Evolutionary conservation across 2,797 vertebrate genomes (phyloP), one percentile per base, ranked within the genome.

Genomic region (Brachyalestes nurse): DNA sequence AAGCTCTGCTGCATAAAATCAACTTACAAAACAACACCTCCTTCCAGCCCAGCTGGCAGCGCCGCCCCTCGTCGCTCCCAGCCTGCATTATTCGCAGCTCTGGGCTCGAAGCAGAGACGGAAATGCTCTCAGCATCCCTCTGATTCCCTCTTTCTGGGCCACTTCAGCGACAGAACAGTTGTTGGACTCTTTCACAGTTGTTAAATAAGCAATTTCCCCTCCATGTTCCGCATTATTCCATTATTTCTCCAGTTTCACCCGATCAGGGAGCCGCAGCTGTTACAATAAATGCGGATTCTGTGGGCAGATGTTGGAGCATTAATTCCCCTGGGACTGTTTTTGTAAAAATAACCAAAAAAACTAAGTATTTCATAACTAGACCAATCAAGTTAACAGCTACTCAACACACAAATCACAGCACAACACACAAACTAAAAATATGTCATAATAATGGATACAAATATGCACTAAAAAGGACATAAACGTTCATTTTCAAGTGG

Each of bases 1-100:
- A 75, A 65, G 42, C 74, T 6, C 17, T 77, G 28, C 62, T 66
- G 49, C 47, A 66, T 62, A 77, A 76, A 76, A 25, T 64, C 16
- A 62, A 13, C 60, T 65, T 61, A 75, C 28, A 62, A 60, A 75
- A 75, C 42, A 70, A 17, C 23, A 28, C 38, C 40, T 62, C 16
- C 23, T 34, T 64, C 42, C 73, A 64, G 42, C 58, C 16, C 38
- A 47, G 7, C 42, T 25, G 57, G 72, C 72, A 75, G 57, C 57
- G 1, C 25, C 13, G 49, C 25, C 49, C 21, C 34, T 21, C 38
- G 23, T 38, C 45, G n/a, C 57, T 75, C 53, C 1, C 57, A 45
- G 57, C 42, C 40, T 62, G 14, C 45, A 49, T 75, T 75, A 64
- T 75, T 75, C 17, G 64, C 40, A 42, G 45, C 21, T 75, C 28